phyloP scores from a whole-genome alignment of 2,113 vertebrate genomes.

The Morone saxatilis region DNA sequence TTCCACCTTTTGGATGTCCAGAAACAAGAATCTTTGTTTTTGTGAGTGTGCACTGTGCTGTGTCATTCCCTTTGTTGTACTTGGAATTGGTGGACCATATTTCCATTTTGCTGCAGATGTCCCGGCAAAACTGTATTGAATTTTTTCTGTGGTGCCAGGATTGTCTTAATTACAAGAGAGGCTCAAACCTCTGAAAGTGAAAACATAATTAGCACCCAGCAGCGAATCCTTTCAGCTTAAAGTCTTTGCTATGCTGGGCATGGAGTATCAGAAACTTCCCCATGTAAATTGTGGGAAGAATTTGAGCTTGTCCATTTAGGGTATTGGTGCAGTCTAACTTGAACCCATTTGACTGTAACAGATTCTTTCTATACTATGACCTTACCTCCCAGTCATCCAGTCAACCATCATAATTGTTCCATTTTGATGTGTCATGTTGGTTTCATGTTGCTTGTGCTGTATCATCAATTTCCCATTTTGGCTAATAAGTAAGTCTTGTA shows the following conservation, averaged over 20 bases:
- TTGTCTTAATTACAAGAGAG: constrained; percentile 51
- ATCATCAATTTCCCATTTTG: not conserved
- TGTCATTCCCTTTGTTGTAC: constrained; percentile 47
- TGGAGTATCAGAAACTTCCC: constrained; percentile 23
- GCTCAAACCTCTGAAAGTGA: constrained; percentile 46
- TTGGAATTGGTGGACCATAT: constrained; percentile 33
- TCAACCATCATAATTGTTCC: constrained; percentile 16
- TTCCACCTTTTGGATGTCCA: constrained; percentile 27
- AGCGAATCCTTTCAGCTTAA: constrained; percentile 41
- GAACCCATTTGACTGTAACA: constrained; percentile 38
- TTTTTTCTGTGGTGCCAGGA: constrained; percentile 15
- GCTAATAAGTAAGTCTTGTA: constrained; percentile 6
- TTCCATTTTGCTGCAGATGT: constrained; percentile 41
- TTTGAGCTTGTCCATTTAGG: constrained; percentile 35
- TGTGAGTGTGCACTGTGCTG: constrained; percentile 47
- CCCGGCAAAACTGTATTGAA: constrained; percentile 27
- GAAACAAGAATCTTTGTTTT: constrained; percentile 41
- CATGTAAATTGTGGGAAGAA: constrained; percentile 29
- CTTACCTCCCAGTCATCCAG: not conserved
- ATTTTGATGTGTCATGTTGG: constrained; percentile 31
- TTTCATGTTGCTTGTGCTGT: constrained; percentile 23
- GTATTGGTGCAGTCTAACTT: constrained; percentile 37
- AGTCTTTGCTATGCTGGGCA: constrained; percentile 36
- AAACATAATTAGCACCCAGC: constrained; percentile 62
- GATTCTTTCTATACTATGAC: constrained; percentile 17